Evolutionary conservation across 1,140 invertebrate species (phyloP).

Genomic region (Cyclargus thomasi): DNA sequence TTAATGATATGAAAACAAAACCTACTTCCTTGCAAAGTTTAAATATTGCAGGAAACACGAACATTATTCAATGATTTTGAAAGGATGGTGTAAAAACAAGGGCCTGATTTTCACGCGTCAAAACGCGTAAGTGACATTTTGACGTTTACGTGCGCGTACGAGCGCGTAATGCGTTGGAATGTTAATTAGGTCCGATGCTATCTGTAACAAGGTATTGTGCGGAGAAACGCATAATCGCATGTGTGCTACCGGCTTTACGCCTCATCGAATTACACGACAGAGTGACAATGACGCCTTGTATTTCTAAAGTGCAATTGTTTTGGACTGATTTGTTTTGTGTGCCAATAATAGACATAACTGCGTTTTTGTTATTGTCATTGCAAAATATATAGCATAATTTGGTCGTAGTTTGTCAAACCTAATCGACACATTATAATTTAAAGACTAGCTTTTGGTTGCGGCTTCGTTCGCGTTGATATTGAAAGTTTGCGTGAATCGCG

Average conservation of each 20-base stretch:
- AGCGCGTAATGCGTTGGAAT: slow-evolving; percentile 36
- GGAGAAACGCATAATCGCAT: slow-evolving; percentile 31
- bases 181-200: slow-evolving; percentile 60
- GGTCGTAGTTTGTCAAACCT: too few species aligned
- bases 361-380: too few species aligned
- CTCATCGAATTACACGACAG: slow-evolving; percentile 2
- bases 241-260: slow-evolving; percentile 36
- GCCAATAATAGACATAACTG: too few species aligned
- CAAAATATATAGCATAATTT: too few species aligned
- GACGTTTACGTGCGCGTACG: slow-evolving; percentile 48
- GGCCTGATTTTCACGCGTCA: slow-evolving; percentile 38
- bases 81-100: neutral
- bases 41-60: too few species aligned
- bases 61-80: too few species aligned
- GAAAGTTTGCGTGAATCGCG: too few species aligned
- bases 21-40: too few species aligned
- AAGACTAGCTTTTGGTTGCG: too few species aligned
- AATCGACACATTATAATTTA: too few species aligned
- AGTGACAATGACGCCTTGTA: slow-evolving; percentile 16
- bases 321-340: neutral
- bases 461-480: too few species aligned
- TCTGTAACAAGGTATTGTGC: slow-evolving; percentile 64
- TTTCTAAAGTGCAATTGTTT: slow-evolving; percentile 8
- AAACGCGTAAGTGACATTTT: slow-evolving; percentile 44
- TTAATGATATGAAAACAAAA: too few species aligned